phyloP scores from a whole-genome alignment of 1,140 invertebrate species.

The Cecropterus lyciades region DNA sequence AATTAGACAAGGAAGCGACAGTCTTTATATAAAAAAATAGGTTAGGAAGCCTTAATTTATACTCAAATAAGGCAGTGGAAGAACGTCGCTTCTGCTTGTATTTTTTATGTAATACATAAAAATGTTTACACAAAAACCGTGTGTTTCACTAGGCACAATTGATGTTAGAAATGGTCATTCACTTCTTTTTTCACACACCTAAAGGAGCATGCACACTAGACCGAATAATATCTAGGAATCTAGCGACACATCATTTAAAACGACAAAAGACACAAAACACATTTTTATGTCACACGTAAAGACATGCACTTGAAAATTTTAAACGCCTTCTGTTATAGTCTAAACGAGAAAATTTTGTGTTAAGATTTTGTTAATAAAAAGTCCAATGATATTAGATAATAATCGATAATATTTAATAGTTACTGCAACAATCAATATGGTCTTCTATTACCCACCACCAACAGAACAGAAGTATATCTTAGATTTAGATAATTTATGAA shows the following conservation, averaged over 20 bases:
- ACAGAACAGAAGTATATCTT: no score
- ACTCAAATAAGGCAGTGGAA: not conserved
- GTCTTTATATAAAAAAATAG: not conserved
- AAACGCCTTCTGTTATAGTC: not conserved
- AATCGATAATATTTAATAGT: no score
- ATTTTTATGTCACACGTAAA: conserved; percentile 23
- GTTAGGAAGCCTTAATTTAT: not conserved
- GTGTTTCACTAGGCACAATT: conserved; percentile 37
- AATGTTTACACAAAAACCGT: conserved; percentile 18
- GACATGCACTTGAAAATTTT: conserved; percentile 8
- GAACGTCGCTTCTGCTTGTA: not conserved
- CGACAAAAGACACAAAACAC: conserved; percentile 15
- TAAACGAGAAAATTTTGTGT: no score
- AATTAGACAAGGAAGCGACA: not conserved
- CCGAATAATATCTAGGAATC: conserved; percentile 24
- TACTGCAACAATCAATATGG: no score
- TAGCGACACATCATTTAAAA: conserved; percentile 33
- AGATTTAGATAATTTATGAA: no score
- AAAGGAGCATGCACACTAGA: conserved; percentile 47
- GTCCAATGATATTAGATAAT: no score
- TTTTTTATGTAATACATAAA: not conserved
- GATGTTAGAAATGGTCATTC: conserved; percentile 54
- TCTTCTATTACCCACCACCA: no score
- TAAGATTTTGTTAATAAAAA: no score
- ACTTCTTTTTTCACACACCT: conserved; percentile 57